phyloP scores from a whole-genome alignment of 2,888 invertebrate genomes.

The Nezara viridula region DNA sequence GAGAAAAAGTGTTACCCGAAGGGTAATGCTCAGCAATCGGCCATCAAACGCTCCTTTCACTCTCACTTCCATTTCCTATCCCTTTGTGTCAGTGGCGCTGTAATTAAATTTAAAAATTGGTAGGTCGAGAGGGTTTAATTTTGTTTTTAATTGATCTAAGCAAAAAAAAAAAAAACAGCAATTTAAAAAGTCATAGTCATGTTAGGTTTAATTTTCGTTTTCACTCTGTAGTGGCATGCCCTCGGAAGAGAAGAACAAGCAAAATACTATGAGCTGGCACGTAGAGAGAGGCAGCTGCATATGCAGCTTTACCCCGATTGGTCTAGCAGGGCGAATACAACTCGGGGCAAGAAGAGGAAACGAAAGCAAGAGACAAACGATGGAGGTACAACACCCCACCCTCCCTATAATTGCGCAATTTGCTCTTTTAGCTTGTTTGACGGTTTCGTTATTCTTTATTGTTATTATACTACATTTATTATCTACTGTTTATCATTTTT shows the following conservation, averaged over 20 bases:
- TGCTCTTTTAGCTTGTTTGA: conserved; percentile 67
- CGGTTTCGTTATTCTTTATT: conserved; percentile 68
- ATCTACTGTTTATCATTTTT: conserved; percentile 68
- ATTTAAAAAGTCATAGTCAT: conserved; percentile 48
- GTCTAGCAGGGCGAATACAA: conserved; percentile 99
- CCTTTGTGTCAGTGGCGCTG: conserved; percentile 61
- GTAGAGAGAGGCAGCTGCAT: conserved; percentile 98
- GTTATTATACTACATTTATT: conserved; percentile 68
- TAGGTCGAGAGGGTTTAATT: conserved; percentile 62
- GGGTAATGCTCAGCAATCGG: conserved; percentile 59
- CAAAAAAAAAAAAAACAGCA: conserved; percentile 46
- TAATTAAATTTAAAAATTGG: conserved; percentile 61
- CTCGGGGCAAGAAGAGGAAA: conserved; percentile 99
- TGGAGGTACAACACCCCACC: conserved; percentile 80
- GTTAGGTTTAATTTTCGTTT: conserved; percentile 56
- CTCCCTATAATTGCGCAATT: conserved; percentile 61
- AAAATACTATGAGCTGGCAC: conserved; percentile 99
- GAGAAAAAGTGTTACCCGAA: conserved; percentile 4
- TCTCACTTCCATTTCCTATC: conserved; percentile 63
- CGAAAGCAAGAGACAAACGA: conserved; percentile 97
- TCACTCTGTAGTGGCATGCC: conserved; percentile 93
- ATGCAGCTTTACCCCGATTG: conserved; percentile 99
- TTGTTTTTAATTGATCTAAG: conserved; percentile 50
- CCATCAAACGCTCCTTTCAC: conserved; percentile 65
- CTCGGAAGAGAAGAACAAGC: conserved; percentile 99